phyloP scores from a whole-genome alignment of 2,797 vertebrate genomes.

The Glossophaga mutica region DNA sequence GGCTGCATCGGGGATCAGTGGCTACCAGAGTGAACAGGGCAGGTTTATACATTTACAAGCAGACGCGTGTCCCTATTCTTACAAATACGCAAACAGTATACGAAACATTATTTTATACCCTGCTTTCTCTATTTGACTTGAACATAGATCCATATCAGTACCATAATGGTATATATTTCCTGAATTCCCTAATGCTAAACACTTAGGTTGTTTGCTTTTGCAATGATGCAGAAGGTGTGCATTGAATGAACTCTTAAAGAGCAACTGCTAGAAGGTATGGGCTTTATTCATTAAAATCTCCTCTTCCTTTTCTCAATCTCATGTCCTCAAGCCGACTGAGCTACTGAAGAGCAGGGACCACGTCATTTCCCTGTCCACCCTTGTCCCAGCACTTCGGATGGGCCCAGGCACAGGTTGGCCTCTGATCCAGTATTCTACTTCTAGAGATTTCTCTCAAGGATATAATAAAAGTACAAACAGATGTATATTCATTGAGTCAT shows the following conservation, averaged over 20 bases:
- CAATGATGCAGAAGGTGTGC: background rate
- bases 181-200: background rate
- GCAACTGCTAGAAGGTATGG: background rate
- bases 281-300: background rate
- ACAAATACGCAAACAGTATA: background rate
- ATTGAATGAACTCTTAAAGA: background rate
- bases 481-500: background rate
- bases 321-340: background rate
- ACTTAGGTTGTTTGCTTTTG: background rate
- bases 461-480: background rate
- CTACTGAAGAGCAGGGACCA: background rate
- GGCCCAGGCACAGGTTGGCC: background rate
- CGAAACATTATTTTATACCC: background rate
- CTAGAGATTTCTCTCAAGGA: background rate
- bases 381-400: background rate
- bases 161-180: background rate
- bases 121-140: slow-evolving; percentile 1
- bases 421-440: background rate
- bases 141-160: background rate
- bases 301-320: background rate
- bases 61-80: background rate
- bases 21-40: background rate
- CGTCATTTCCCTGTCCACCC: background rate
- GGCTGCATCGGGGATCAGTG: background rate
- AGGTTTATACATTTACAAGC: background rate